phyloP scores from a whole-genome alignment of 30 jellyfish, hydroid and myxozoan genomes.

The Turritopsis rubra region DNA sequence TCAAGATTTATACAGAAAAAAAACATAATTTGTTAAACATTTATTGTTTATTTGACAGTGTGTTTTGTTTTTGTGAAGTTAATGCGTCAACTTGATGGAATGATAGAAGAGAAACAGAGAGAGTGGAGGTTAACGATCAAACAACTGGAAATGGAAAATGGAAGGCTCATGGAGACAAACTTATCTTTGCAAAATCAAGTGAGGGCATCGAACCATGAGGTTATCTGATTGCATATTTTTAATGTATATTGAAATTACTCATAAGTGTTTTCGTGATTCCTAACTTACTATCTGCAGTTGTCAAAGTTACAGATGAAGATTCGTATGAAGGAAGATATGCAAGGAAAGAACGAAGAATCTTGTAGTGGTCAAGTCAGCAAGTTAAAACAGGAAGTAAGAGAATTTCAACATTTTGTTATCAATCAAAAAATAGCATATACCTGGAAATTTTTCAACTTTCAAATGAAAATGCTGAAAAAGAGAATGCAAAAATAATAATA shows the following conservation, averaged over 20 bases:
- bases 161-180: not conserved
- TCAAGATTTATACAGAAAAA: no score
- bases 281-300: no score
- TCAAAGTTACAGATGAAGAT: not conserved
- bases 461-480: no score
- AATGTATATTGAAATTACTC: no score
- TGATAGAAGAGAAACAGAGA: conserved; percentile 7
- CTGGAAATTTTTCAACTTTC: no score
- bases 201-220: not conserved
- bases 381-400: not conserved
- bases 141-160: not conserved
- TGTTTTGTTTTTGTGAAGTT: not conserved
- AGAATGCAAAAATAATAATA: no score
- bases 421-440: no score
- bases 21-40: no score
- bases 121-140: not conserved
- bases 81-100: conserved; percentile 16
- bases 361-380: not conserved
- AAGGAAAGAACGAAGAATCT: not conserved
- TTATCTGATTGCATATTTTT: no score
- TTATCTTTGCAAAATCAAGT: not conserved
- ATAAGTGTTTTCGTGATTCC: no score
- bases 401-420: not conserved
- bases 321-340: not conserved
- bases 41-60: not conserved